Conservation (phyloP, 2,113 vertebrate genomes). For the Tor tambroides region DNA sequence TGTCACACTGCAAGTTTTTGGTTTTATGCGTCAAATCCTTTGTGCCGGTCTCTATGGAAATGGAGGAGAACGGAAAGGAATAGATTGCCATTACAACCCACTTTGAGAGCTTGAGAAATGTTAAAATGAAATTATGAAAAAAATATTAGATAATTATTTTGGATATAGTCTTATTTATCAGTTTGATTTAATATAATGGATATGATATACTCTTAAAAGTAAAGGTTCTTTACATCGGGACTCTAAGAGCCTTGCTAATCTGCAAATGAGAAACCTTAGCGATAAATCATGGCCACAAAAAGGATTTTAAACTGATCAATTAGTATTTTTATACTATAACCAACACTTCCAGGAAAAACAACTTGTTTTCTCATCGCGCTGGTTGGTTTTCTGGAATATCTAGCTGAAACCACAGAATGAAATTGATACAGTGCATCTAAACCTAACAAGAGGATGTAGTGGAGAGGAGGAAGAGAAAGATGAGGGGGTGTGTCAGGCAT, state of each 20-base stretch:
- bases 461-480: background rate
- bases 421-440: background rate
- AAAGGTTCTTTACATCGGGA: background rate
- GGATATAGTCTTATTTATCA: background rate
- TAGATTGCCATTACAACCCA: no score
- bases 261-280: background rate
- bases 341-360: background rate
- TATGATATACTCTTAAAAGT: background rate
- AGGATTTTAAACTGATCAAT: background rate
- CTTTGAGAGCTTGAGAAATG: no score
- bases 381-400: background rate
- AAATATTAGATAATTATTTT: background rate
- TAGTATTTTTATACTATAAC: background rate
- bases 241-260: background rate
- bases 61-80: no score
- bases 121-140: no score
- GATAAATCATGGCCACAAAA: background rate
- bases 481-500: conserved; percentile 1
- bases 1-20: no score
- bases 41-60: no score
- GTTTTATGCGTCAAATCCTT: no score
- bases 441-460: background rate
- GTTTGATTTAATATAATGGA: background rate
- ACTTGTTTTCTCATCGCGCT: background rate
- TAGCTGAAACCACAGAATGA: background rate